phyloP scores from a whole-genome alignment of 2,113 vertebrate genomes.

The Grammomys dolichurus region DNA sequence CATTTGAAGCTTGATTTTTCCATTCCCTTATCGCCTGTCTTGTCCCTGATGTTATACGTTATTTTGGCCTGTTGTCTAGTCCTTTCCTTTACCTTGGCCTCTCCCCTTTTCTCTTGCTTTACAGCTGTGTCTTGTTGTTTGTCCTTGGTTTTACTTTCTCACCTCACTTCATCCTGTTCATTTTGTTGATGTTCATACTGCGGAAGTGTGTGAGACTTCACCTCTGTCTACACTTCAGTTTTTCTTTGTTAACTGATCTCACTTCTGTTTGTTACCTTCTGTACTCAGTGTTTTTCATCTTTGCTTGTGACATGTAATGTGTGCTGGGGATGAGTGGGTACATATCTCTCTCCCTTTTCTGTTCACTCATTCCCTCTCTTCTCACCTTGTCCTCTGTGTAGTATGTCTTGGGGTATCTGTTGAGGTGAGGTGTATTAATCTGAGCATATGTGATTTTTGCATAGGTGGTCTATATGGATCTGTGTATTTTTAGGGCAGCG shows the following conservation, averaged over 20 bases:
- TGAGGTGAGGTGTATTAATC: not conserved
- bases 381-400: not conserved
- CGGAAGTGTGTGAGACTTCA: not conserved
- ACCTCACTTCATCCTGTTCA: not conserved
- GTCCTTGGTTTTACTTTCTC: not conserved
- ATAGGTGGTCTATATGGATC: not conserved
- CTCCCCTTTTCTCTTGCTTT: not conserved
- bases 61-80: not conserved
- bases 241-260: not conserved
- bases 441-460: not conserved
- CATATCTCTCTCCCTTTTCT: not conserved
- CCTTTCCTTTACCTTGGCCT: not conserved
- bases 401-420: slow-evolving; percentile 8
- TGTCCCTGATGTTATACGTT: not conserved
- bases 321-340: not conserved
- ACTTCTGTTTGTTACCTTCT: not conserved
- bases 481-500: not conserved
- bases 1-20: not conserved
- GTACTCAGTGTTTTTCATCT: not conserved
- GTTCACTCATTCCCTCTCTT: not conserved
- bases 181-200: not conserved
- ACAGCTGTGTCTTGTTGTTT: slow-evolving; percentile 12
- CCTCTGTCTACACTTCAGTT: not conserved
- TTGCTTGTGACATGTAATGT: not conserved
- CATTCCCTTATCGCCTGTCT: not conserved